Conservation (phyloP, 2,888 invertebrate genomes). For the Camponotus fellah region DNA sequence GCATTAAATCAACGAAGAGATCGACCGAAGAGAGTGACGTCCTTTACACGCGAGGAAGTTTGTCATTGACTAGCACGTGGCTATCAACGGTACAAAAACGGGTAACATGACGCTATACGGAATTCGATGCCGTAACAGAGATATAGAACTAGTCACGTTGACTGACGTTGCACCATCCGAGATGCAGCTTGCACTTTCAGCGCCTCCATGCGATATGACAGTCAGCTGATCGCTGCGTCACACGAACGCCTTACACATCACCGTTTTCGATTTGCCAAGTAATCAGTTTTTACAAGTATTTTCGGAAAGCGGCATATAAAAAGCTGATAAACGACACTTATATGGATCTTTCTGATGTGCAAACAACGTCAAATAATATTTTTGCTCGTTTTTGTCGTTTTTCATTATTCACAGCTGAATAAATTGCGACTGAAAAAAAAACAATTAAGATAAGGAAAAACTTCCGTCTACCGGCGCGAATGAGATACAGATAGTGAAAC, state of each 20-base stretch:
- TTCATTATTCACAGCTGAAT: constrained; percentile 11
- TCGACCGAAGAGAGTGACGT: constrained; percentile 41
- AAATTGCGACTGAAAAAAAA: not conserved
- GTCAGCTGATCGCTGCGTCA: constrained; percentile 60
- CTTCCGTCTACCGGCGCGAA: not conserved
- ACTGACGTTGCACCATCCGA: constrained; percentile 58
- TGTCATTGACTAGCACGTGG: constrained; percentile 25
- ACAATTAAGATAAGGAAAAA: constrained; percentile 10
- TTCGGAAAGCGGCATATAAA: not conserved
- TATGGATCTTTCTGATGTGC: not conserved
- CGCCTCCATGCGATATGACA: constrained; percentile 14
- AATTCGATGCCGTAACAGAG: constrained; percentile 50
- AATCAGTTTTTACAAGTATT: constrained; percentile 23
- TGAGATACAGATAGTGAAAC: not conserved
- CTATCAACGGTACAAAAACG: constrained; percentile 26
- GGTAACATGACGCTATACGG: not conserved
- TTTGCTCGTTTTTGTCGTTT: not conserved
- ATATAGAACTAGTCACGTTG: constrained; percentile 21
- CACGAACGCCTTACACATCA: constrained; percentile 1
- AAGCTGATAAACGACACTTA: not conserved
- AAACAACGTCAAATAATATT: not conserved
- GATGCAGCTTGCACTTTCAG: constrained; percentile 60
- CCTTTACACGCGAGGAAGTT: constrained; percentile 56
- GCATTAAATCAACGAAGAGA: constrained; percentile 46
- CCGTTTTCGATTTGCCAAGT: constrained; percentile 34